Evolutionary conservation across 2,797 vertebrate genomes (phyloP).

Genomic region (Lepilemur ruficaudatus): DNA sequence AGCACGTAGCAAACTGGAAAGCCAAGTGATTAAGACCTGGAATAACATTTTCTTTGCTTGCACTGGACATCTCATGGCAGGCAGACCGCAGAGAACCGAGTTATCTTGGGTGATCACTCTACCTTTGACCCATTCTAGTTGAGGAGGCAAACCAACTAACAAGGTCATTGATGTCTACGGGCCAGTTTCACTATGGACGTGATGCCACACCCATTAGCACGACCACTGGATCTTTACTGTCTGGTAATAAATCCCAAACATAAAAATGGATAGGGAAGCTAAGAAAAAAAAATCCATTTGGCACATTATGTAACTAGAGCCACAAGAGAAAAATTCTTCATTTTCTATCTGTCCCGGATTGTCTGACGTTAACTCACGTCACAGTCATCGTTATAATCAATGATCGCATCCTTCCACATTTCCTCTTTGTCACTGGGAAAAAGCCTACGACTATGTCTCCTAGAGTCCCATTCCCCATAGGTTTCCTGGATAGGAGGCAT

Average conservation of each 20-base stretch:
- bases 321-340: not conserved
- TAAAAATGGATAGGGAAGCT: not conserved
- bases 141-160: not conserved
- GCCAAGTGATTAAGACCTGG: not conserved
- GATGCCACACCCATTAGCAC: not conserved
- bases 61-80: not conserved
- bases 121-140: not conserved
- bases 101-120: not conserved
- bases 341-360: not conserved
- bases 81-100: not conserved
- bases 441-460: not conserved
- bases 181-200: not conserved
- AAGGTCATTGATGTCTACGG: not conserved
- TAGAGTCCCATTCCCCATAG: not conserved
- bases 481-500: not conserved
- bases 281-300: not conserved
- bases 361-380: not conserved
- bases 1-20: not conserved
- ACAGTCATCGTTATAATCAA: not conserved
- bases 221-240: not conserved
- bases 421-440: not conserved
- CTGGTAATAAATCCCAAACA: not conserved
- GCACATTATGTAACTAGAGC: not conserved
- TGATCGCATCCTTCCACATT: not conserved
- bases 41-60: not conserved